Evolutionary conservation across 53 echinoderm and acorn worm genomes (phyloP), one percentile per base, ranked within the genome.

Genomic region (Holothuria scabra): DNA sequence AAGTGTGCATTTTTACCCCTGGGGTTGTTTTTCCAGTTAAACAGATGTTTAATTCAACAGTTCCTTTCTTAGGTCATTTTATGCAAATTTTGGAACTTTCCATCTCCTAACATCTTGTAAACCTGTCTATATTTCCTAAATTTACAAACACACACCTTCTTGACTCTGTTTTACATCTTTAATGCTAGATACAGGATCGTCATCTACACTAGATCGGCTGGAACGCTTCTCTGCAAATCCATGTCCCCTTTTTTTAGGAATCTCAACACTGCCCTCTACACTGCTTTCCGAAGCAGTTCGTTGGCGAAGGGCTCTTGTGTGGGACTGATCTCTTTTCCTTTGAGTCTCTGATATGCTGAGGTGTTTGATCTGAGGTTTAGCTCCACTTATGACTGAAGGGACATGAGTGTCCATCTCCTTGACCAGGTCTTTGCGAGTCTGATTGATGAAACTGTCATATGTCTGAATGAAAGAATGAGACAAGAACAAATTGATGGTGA

Each of bases 361-460:
- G 56, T 94, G 93, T 65, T 97, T 97, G 85, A 97, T 97, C 90
- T 97, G 94, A 8, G 97, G 97, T 72, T 97, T 97, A 74, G 93
- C 97, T 8, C 93, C 65, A 10, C 88, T 56, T 11, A 88, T 84
- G 1, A 60, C 46, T 23, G 49, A 83, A 32, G 82, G 59, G 0
- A 87, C 34, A 31, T 76, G 58, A 49, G 83, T 79, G 20, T 87
- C 84, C 33, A 87, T 87, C 63, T 97, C 92, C 74, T 86, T 83
- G 33, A 90, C 89, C 49, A 97, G 84, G 78, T 97, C 92, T 11
- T 81, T 82, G 58, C 89, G 89, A 9, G 92, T 92, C 81, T 67
- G 89, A 33, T 65, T 86, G 19, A 92, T 86, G 79, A 88, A 89
- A 41, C 34, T 89, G 49, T 97, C 97, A 46, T 97, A 97, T 12